phyloP scores from a whole-genome alignment of 2,797 vertebrate species.

The Petrocephalus sullivani region DNA sequence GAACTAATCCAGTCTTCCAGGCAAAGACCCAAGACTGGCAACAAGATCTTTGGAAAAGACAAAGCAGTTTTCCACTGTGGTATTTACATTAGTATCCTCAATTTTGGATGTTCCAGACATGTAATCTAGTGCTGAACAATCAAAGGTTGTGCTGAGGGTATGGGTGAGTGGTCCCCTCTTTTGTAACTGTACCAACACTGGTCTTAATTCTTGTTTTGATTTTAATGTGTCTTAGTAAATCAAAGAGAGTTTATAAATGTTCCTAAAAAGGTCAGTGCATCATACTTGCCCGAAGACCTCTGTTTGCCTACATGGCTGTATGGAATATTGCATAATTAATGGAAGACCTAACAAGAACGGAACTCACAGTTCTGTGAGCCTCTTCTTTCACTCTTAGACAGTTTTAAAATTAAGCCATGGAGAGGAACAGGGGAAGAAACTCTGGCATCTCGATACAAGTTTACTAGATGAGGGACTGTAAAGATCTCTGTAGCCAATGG shows the following conservation, averaged over 20 bases:
- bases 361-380: neutral
- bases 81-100: neutral
- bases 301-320: neutral
- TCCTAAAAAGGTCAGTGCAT: neutral
- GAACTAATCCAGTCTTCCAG: slow-evolving; percentile 49
- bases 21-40: neutral
- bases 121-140: neutral
- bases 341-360: neutral
- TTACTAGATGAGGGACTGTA: neutral
- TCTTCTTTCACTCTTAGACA: neutral
- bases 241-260: neutral
- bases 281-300: neutral
- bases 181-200: neutral
- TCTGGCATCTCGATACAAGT: neutral
- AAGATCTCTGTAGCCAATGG: neutral
- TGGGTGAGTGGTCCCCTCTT: neutral
- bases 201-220: neutral
- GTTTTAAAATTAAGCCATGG: neutral
- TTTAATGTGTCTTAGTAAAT: neutral
- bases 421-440: neutral
- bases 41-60: neutral
- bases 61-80: neutral
- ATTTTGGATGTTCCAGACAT: neutral
- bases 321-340: neutral
- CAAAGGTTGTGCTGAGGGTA: neutral